Evolutionary conservation across 2,113 vertebrate species (phyloP).

Genomic region (Ceyx margarethae): DNA sequence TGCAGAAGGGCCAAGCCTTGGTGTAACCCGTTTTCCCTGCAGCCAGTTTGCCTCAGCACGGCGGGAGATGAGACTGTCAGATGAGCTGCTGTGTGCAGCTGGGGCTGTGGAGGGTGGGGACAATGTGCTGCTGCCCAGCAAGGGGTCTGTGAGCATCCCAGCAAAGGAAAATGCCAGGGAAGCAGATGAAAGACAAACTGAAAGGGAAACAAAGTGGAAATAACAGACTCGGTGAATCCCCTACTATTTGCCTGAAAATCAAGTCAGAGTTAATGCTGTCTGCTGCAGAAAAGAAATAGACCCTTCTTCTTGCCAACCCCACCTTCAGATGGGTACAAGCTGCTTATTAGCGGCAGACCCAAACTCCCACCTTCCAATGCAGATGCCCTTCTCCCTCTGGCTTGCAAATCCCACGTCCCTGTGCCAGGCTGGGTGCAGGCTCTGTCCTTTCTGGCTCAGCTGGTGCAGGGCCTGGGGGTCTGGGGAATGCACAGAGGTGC

Average conservation of each 20-base stretch:
- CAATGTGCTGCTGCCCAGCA: fast-evolving
- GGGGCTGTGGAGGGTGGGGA: background rate
- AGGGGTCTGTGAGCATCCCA: background rate
- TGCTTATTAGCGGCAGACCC: background rate
- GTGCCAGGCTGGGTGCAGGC: background rate
- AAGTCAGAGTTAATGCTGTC: background rate
- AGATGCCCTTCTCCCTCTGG: background rate
- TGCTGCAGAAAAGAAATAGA: background rate
- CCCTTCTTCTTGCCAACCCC: background rate
- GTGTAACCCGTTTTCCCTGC: fast-evolving
- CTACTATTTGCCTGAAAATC: background rate
- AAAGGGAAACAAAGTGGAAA: background rate
- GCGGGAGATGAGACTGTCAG: background rate
- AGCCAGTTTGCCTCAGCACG: background rate
- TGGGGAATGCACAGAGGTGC: no score
- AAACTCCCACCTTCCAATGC: background rate
- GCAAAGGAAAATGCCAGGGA: background rate
- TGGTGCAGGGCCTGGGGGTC: no score
- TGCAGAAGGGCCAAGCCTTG: background rate
- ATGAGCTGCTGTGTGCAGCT: background rate
- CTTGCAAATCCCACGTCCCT: background rate
- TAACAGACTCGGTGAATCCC: background rate
- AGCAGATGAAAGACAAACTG: background rate
- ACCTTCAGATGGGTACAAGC: background rate
- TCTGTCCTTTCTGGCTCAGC: background rate